phyloP scores from a whole-genome alignment of 2,113 vertebrate genomes.

The Petroica traversi region DNA sequence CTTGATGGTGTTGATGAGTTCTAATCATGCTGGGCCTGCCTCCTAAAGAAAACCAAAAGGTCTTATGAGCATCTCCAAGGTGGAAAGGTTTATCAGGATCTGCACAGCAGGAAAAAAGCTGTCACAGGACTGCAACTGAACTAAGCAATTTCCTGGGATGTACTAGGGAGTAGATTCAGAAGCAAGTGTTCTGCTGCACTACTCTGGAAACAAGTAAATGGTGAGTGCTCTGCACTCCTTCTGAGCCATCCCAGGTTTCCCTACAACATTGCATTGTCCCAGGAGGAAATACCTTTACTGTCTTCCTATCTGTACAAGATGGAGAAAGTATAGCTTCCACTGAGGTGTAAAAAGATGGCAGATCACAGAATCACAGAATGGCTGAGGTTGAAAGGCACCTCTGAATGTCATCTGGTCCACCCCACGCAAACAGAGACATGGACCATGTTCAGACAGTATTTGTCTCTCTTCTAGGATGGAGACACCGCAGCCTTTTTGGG shows the following conservation, averaged over 20 bases:
- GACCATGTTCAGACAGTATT: background rate
- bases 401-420: background rate
- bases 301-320: background rate
- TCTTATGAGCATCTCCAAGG: background rate
- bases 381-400: background rate
- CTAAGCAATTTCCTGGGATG: background rate
- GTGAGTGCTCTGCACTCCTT: background rate
- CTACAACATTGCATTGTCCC: background rate
- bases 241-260: background rate
- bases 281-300: background rate
- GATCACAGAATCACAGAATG: background rate
- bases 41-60: background rate
- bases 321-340: background rate
- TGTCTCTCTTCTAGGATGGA: rapidly evolving
- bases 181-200: background rate
- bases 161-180: background rate
- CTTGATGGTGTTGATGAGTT: background rate
- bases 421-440: background rate
- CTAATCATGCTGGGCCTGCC: background rate
- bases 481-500: rapidly evolving
- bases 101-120: background rate
- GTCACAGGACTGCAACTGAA: background rate
- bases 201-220: background rate
- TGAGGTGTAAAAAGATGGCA: background rate
- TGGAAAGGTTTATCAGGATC: background rate